A percentile compares a stretch with the other conserved stretches of the same genome.
These are phyloP conservation scores for Poliocrania exsul DNA, from an alignment of 2,797 vertebrate genomes.

Conservation along the genomic window DNA sequence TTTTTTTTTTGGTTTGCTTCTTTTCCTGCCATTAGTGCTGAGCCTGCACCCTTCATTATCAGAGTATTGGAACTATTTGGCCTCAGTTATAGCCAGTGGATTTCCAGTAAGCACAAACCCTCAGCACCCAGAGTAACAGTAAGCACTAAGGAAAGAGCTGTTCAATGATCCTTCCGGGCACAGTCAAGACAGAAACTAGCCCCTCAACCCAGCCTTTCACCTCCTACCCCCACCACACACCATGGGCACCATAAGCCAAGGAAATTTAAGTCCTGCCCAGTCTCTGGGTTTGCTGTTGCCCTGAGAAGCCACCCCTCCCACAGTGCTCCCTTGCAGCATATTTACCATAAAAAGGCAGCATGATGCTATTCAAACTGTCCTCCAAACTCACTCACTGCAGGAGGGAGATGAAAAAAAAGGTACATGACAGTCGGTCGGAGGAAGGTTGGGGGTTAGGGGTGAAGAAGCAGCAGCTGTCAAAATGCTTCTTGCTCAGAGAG, in stretches of 20 bases:
- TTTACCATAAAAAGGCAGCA: constrained; percentile 50
- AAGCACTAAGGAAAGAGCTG: neutral
- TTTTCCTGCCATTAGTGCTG: neutral
- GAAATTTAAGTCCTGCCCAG: neutral
- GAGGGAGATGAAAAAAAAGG: neutral
- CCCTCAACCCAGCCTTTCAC: neutral
- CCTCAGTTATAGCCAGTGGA: neutral
- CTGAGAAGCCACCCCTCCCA: neutral
- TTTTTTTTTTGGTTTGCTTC: constrained; percentile 1
- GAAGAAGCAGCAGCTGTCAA: neutral
- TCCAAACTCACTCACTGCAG: neutral
- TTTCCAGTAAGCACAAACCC: constrained; percentile 20
- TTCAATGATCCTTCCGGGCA: neutral
- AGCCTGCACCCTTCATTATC: neutral
- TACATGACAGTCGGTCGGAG: neutral
- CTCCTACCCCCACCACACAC: accelerated
- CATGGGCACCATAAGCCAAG: neutral
- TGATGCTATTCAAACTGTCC: neutral
- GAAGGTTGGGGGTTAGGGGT: neutral
- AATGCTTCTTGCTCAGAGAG: neutral
- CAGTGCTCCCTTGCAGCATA: neutral
- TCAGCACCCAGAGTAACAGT: neutral
- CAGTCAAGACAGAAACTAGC: neutral
- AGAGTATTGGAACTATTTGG: neutral
- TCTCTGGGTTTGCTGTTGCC: neutral